Percentiles rank a stretch among this genome's conserved stretches.
These are phyloP conservation scores for Marasmarcha lunaedactyla DNA, from an alignment of 2,888 invertebrate species.

Conservation along the genomic window DNA sequence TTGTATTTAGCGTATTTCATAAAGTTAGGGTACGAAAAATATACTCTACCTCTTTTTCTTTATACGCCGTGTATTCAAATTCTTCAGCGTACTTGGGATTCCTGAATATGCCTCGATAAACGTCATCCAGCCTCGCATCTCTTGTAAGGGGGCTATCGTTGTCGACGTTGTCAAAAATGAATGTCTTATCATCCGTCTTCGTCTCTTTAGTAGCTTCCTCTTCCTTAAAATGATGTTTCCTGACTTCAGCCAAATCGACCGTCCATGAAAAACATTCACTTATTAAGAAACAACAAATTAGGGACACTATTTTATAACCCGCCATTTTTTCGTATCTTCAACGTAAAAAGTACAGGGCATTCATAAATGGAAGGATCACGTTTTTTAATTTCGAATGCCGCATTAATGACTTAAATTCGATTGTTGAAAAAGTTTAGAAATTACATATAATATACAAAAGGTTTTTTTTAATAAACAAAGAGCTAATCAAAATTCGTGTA, in stretches of 20 bases:
- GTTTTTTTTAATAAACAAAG: too few relatives aligned
- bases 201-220: neutral
- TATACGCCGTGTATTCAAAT: slow-evolving; percentile 34
- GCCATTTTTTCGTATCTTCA: too few relatives aligned
- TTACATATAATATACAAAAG: too few relatives aligned
- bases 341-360: too few relatives aligned
- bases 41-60: slow-evolving; percentile 39
- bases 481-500: too few relatives aligned
- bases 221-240: neutral
- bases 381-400: too few relatives aligned
- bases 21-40: too few relatives aligned
- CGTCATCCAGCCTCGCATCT: neutral
- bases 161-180: neutral
- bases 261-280: neutral
- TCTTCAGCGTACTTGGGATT: slow-evolving; percentile 26
- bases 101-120: slow-evolving; percentile 7
- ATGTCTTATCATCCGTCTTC: neutral
- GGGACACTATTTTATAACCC: too few relatives aligned
- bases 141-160: neutral
- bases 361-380: too few relatives aligned
- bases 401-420: too few relatives aligned
- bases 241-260: neutral
- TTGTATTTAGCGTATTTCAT: too few relatives aligned
- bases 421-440: too few relatives aligned
- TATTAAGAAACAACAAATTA: neutral